A percentile compares a stretch with the other conserved stretches of the same genome.
These are phyloP conservation scores for Clarias batrachus DNA, from an alignment of 2,113 vertebrate species.

Conservation along the genomic window DNA sequence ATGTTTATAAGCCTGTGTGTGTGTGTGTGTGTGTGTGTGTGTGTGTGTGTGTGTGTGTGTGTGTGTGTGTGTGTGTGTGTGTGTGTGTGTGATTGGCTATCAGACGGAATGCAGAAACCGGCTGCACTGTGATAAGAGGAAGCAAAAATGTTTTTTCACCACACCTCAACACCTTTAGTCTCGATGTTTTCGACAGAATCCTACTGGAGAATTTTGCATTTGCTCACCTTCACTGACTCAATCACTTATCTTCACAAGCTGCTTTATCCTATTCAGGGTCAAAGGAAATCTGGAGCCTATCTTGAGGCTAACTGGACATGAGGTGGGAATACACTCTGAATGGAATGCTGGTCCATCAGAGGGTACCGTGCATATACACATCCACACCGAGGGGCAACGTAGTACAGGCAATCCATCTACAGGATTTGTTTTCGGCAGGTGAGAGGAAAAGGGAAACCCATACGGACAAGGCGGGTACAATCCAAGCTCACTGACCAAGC, in stretches of 20 bases:
- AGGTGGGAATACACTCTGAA: background rate
- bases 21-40: too few species aligned
- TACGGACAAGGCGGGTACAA: background rate
- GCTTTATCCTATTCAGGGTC: background rate
- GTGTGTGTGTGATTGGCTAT: background rate
- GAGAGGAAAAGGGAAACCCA: background rate
- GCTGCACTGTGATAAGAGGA: constrained; percentile 34
- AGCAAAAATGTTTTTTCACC: constrained; percentile 7
- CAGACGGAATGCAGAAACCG: constrained; percentile 21
- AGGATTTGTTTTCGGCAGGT: background rate
- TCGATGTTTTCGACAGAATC: background rate
- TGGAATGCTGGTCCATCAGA: background rate
- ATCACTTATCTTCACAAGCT: too few species aligned
- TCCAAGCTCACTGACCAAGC: too few species aligned
- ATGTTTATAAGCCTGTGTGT: background rate
- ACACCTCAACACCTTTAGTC: background rate
- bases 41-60: too few species aligned
- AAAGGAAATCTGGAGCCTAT: background rate
- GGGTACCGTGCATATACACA: background rate
- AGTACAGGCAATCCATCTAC: background rate
- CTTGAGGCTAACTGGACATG: background rate
- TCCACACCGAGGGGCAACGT: background rate
- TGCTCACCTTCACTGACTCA: background rate
- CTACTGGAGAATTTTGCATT: background rate
- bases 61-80: too few species aligned